phyloP scores from a whole-genome alignment of 2,113 vertebrate genomes.

The Xenopus laevis region DNA sequence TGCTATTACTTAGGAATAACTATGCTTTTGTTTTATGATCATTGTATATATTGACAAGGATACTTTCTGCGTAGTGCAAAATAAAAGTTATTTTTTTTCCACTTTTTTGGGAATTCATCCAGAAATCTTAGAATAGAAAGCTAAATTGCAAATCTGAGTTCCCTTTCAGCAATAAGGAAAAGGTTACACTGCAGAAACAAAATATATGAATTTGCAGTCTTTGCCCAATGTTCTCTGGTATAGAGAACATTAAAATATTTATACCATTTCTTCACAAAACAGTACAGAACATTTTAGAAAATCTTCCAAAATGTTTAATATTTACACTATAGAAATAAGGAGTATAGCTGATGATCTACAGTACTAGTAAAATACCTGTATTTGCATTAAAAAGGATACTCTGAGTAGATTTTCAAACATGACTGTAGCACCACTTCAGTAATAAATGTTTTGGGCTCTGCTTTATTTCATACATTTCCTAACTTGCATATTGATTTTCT shows the following conservation, averaged over 20 bases:
- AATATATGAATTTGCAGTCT: background rate
- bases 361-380: too few species aligned
- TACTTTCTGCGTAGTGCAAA: slow-evolving; percentile 8
- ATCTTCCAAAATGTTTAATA: too few species aligned
- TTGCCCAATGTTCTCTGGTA: background rate
- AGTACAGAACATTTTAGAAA: background rate
- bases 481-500: too few species aligned
- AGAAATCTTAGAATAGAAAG: slow-evolving; percentile 29
- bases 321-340: too few species aligned
- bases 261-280: background rate
- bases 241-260: background rate
- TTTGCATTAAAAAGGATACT: too few species aligned
- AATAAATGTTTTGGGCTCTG: too few species aligned
- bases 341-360: too few species aligned
- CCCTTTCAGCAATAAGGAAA: slow-evolving; percentile 17
- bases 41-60: slow-evolving; percentile 7
- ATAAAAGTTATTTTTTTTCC: background rate
- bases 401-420: too few species aligned
- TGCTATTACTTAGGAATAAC: too few species aligned
- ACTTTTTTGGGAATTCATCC: slow-evolving; percentile 31
- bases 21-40: background rate
- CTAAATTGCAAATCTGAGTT: slow-evolving; percentile 32
- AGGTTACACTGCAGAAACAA: slow-evolving; percentile 20
- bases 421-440: too few species aligned
- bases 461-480: too few species aligned